Conservation (phyloP, 2,888 invertebrate genomes). For the Mythimna impura region DNA sequence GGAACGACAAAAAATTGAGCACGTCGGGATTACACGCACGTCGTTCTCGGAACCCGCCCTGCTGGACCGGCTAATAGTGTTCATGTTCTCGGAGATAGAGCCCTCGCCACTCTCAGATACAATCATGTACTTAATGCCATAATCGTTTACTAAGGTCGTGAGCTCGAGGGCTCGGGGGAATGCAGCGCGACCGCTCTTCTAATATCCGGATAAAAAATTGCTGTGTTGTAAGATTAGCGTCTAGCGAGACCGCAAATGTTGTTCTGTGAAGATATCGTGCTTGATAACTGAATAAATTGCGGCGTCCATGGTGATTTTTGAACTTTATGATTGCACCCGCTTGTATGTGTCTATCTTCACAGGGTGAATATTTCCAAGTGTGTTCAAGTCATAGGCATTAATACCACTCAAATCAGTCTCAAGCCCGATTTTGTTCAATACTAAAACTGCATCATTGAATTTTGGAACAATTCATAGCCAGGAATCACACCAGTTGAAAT, state of each 20-base stretch:
- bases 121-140: slow-evolving; percentile 12
- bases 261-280: slow-evolving; percentile 4
- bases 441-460: no score
- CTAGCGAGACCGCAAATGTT: slow-evolving; percentile 13
- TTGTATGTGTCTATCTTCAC: no score
- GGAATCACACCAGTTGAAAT: no score
- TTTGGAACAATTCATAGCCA: no score
- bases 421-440: no score
- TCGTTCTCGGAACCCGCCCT: slow-evolving; percentile 44
- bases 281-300: not conserved
- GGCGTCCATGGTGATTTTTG: not conserved
- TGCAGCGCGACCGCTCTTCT: slow-evolving; percentile 7
- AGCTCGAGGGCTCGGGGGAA: slow-evolving; percentile 16
- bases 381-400: no score
- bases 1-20: slow-evolving; percentile 11
- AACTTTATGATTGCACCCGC: not conserved
- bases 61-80: slow-evolving; percentile 12
- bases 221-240: slow-evolving; percentile 9
- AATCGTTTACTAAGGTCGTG: not conserved
- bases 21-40: slow-evolving; percentile 36
- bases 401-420: no score
- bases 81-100: slow-evolving; percentile 46
- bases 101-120: slow-evolving; percentile 14
- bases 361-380: no score
- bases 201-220: slow-evolving; percentile 35